Evolutionary conservation across 53 echinoderm and acorn worm species (phyloP), one percentile per base, ranked within the genome.

Genomic region (Henricia sp.): DNA sequence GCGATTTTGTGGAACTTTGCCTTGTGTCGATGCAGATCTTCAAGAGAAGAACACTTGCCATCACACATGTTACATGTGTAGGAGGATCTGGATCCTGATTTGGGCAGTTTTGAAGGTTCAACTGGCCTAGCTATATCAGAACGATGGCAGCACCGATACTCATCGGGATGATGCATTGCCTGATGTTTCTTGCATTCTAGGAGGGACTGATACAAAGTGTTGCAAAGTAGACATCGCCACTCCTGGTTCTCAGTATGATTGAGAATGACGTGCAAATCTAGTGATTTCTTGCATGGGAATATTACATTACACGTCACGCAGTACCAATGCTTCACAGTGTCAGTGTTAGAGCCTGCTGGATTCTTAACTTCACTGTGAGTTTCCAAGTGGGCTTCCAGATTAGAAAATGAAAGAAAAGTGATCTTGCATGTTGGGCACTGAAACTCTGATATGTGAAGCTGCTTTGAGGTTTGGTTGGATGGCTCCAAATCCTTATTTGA

Each of bases 61-160:
- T 80, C 80, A 62, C 80, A 80, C 80, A 80, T 80, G 48, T 28
- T 80, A 37, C 80, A 80, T 19, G 80, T 80, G 80, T 80, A 80
- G 16, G 65, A 64, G 19, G 80, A 48, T 27, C 63, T 64, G 17
- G 46, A 19, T 17, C 64, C 80, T 48, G 80, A 63, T 80, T 46
- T 36, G 1, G 80, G 35, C 46, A 64, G 10, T 17, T 17, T 20
- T 23, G 64, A 34, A 30, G 80, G 36, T 48, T 33, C 50, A 24
- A 48, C 50, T 14, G 80, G 80, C 37, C 64, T 64, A 80, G 80
- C 80, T 60, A 80, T 80, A 62, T 80, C 80, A 25, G 37, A 2
- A 11, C 80, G 62, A 37, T 30, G 24, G 63, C 63, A 63, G 64
- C 64, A 80, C 46, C 64, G 63, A 64, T 80, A 80, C 30, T 80